Percentiles rank a stretch among this genome's conserved stretches.
These are phyloP conservation scores for Cantharis nigra DNA, from an alignment of 2,888 invertebrate genomes.

Conservation along the genomic window DNA sequence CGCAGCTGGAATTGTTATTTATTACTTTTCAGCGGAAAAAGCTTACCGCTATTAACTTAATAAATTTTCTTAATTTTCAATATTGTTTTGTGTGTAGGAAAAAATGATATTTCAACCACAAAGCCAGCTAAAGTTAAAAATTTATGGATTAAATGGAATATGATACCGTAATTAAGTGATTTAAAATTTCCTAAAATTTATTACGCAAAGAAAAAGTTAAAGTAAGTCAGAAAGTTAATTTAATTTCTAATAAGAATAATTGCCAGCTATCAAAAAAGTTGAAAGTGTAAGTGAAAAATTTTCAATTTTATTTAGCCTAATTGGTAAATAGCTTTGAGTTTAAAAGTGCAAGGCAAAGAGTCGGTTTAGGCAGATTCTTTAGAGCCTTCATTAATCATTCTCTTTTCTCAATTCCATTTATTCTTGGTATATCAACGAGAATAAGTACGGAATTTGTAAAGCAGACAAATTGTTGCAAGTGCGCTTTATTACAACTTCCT, in stretches of 20 bases:
- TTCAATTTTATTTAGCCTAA: conserved; percentile 22
- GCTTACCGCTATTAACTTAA: background rate
- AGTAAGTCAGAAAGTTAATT: background rate
- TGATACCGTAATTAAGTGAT: background rate
- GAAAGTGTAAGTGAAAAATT: background rate
- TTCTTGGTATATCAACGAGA: conserved; percentile 25
- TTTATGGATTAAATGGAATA: background rate
- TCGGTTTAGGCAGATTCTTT: conserved; percentile 42
- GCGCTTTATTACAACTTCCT: conserved; percentile 20
- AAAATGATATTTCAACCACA: background rate
- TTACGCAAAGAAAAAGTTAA: background rate
- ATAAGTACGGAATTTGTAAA: conserved; percentile 27
- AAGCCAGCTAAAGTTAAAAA: background rate
- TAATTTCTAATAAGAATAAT: background rate
- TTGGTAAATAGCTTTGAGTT: conserved; percentile 40
- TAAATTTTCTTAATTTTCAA: background rate
- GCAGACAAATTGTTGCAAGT: conserved; percentile 27
- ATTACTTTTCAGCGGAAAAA: background rate
- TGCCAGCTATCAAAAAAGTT: background rate
- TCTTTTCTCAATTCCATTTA: conserved; percentile 34
- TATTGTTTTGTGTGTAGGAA: background rate
- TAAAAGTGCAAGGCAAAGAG: conserved; percentile 36
- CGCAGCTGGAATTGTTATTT: conserved; percentile 16
- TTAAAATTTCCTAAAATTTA: background rate
- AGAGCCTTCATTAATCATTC: conserved; percentile 46